These are phyloP conservation scores for honey bee (Apis mellifera) DNA, from an alignment of 1,140 invertebrate genomes.

Conservation along the genomic window DNA sequence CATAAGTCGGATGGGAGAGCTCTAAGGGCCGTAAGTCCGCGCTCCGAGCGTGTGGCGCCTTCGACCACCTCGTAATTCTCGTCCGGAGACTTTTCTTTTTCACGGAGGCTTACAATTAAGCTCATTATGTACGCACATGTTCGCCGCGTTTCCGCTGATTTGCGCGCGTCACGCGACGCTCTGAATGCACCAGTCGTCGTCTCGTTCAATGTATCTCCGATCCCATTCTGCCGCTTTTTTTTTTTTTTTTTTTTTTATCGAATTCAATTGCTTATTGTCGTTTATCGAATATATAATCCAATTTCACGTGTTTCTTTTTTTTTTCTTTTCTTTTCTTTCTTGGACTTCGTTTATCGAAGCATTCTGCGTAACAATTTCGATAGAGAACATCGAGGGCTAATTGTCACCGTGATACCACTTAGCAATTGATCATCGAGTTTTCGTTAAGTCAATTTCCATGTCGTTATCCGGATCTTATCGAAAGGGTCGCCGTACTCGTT, in stretches of 20 bases:
- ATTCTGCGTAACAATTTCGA: neutral
- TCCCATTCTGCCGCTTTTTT: neutral
- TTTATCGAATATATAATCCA: neutral
- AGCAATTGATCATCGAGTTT: slow-evolving; percentile 55
- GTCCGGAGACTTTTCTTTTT: slow-evolving; percentile 28
- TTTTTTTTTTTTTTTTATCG: too few species aligned
- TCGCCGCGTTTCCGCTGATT: slow-evolving; percentile 31
- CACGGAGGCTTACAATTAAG: slow-evolving; percentile 44
- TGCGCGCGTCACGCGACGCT: slow-evolving; percentile 29
- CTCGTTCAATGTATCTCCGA: slow-evolving; percentile 11
- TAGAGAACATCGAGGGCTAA: slow-evolving; percentile 9
- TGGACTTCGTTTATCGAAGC: neutral
- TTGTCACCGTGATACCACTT: slow-evolving; percentile 14
- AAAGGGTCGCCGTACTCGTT: slow-evolving; percentile 18
- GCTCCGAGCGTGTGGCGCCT: slow-evolving; percentile 30
- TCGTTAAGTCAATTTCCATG: slow-evolving; percentile 58
- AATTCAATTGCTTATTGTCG: too few species aligned
- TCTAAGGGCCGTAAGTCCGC: slow-evolving; percentile 14
- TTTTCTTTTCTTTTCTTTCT: neutral
- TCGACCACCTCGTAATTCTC: slow-evolving; percentile 60
- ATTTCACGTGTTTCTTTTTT: neutral
- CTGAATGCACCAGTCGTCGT: neutral
- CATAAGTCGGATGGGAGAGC: slow-evolving; percentile 41
- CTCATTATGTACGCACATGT: slow-evolving; percentile 27
- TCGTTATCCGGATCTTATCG: slow-evolving; percentile 47